Conservation (phyloP, 35 echinoderm and acorn worm species). For the Amphiura filiformis region DNA sequence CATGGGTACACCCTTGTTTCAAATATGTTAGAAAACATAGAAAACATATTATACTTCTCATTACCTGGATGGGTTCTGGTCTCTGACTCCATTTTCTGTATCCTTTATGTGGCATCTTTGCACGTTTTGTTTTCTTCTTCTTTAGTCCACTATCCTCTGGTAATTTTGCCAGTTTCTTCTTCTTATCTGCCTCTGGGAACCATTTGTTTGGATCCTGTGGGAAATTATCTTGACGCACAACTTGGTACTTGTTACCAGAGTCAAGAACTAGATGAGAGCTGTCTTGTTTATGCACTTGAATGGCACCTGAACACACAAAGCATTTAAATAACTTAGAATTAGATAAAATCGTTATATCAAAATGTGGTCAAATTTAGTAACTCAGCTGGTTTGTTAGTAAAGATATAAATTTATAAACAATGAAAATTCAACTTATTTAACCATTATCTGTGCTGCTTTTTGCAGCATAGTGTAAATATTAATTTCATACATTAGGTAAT, state of each 20-base stretch:
- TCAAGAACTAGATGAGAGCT: constrained; percentile 50
- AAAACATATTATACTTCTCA: too few relatives aligned
- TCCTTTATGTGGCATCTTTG: constrained; percentile 44
- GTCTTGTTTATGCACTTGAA: constrained; percentile 32
- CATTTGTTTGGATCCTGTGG: constrained; percentile 61
- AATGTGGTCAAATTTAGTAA: too few relatives aligned
- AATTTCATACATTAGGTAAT: too few relatives aligned
- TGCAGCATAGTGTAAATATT: too few relatives aligned
- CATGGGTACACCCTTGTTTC: too few relatives aligned
- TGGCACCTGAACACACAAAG: constrained; percentile 41
- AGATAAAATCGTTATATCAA: too few relatives aligned
- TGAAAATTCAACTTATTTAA: too few relatives aligned
- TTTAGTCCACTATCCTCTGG: constrained; percentile 24
- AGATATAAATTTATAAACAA: too few relatives aligned
- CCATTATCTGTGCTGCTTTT: too few relatives aligned
- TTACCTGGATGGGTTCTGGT: constrained; percentile 67
- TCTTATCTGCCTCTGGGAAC: constrained; percentile 20
- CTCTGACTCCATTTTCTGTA: constrained; percentile 73
- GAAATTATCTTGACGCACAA: constrained; percentile 45
- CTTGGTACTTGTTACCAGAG: constrained; percentile 75
- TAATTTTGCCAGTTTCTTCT: constrained; percentile 22
- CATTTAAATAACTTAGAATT: too few relatives aligned
- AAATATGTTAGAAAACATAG: too few relatives aligned
- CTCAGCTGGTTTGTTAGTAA: too few relatives aligned
- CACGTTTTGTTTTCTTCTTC: background rate